These are phyloP conservation scores for Silurus asotus DNA, from an alignment of 2,113 vertebrate genomes.

Conservation along the genomic window DNA sequence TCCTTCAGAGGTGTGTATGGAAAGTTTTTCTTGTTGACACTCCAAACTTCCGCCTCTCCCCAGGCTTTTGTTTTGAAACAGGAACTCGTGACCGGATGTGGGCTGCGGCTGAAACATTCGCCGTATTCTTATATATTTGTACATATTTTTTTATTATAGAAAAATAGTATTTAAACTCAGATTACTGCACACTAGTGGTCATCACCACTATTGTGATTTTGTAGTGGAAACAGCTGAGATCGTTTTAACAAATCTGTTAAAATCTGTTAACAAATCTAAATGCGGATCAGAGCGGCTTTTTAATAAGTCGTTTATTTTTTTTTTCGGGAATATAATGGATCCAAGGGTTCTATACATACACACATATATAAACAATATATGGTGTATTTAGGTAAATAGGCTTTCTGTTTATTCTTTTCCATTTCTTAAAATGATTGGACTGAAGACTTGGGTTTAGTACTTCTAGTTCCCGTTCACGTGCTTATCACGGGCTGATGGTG, in stretches of 20 bases:
- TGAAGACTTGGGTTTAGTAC: not conserved
- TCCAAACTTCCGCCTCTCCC: slow-evolving; percentile 2
- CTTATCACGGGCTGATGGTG: not conserved
- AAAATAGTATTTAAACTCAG: not conserved
- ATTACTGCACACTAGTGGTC: not conserved
- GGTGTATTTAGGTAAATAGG: not conserved
- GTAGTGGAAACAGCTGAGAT: not conserved
- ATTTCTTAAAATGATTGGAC: not conserved
- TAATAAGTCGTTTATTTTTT: not conserved
- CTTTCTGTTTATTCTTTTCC: not conserved
- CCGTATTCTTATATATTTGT: not conserved
- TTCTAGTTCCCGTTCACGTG: not conserved
- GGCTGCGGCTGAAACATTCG: not conserved
- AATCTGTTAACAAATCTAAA: not conserved
- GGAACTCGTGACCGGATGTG: slow-evolving; percentile 4
- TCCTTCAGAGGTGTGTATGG: not conserved
- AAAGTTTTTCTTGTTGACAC: not conserved
- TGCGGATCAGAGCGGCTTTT: not conserved
- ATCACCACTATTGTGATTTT: not conserved
- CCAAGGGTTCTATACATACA: too few relatives aligned
- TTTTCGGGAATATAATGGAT: not conserved
- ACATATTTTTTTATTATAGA: not conserved
- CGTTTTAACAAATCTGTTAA: not conserved
- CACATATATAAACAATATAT: not conserved
- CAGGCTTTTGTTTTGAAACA: slow-evolving; percentile 27